These are phyloP conservation scores for Felis chaus DNA, from an alignment of 2,113 vertebrate species.

Conservation along the genomic window DNA sequence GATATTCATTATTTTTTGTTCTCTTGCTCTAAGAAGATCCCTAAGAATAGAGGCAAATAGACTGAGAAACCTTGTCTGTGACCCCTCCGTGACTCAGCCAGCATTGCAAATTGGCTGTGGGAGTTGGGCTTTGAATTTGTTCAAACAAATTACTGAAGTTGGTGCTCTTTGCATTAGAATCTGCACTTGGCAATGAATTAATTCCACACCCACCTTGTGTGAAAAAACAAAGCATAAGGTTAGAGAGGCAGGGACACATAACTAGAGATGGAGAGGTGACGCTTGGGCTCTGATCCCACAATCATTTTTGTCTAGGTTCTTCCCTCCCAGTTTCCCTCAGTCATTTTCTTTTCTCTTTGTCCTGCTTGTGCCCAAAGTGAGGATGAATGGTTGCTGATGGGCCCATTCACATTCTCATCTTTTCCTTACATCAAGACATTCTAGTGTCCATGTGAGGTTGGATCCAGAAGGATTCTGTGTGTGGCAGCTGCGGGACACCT, in stretches of 20 bases:
- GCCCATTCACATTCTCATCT: neutral
- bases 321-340: neutral
- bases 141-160: constrained; percentile 64
- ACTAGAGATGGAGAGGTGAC: neutral
- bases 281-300: neutral
- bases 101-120: constrained; percentile 65
- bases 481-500: neutral
- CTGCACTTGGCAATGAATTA: constrained; percentile 12
- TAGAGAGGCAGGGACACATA: neutral
- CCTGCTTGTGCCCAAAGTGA: neutral
- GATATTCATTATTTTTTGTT: constrained; percentile 43
- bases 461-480: neutral
- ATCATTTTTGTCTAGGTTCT: neutral
- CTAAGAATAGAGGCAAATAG: constrained; percentile 66
- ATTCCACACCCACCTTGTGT: neutral
- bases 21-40: constrained; percentile 26
- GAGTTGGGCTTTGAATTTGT: constrained; percentile 60
- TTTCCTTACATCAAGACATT: neutral
- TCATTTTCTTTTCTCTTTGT: neutral
- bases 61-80: constrained; percentile 60
- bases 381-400: neutral
- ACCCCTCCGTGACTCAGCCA: constrained; percentile 61
- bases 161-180: constrained; percentile 47
- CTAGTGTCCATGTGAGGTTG: neutral
- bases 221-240: neutral